phyloP scores from a whole-genome alignment of 2,888 invertebrate genomes.

The Podotricha telesiphe region DNA sequence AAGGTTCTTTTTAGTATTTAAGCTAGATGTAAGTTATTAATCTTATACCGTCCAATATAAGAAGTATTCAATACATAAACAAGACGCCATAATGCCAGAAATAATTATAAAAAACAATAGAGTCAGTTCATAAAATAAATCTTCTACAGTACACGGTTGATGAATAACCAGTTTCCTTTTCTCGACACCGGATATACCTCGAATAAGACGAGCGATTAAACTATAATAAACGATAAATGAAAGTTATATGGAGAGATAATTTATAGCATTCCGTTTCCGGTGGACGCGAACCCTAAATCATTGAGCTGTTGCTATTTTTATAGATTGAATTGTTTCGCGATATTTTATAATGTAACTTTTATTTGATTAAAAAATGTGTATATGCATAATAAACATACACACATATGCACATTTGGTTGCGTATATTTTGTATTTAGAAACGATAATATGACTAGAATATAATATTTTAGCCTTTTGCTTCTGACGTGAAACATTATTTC shows the following conservation, averaged over 20 bases:
- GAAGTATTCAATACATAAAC: too few relatives aligned
- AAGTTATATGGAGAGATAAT: conserved; percentile 18
- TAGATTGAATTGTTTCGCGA: background rate
- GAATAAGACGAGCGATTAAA: conserved; percentile 24
- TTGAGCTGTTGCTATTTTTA: conserved; percentile 9
- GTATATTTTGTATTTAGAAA: too few relatives aligned
- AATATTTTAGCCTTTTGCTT: too few relatives aligned
- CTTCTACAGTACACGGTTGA: background rate
- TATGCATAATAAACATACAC: background rate
- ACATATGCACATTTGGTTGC: too few relatives aligned
- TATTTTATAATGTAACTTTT: background rate
- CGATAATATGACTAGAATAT: too few relatives aligned
- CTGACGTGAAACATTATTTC: too few relatives aligned
- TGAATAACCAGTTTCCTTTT: conserved; percentile 24
- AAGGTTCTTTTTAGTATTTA: too few relatives aligned
- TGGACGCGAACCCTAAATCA: conserved; percentile 22
- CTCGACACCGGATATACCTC: conserved; percentile 13
- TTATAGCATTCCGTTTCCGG: conserved; percentile 16
- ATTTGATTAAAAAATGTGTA: background rate
- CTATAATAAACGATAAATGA: conserved; percentile 22
- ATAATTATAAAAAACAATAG: background rate
- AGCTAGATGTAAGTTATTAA: too few relatives aligned
- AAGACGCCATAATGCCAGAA: background rate
- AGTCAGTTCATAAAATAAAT: background rate
- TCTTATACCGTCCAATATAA: too few relatives aligned